phyloP scores from a whole-genome alignment of 2,888 invertebrate genomes.

The Lasioglossum calceatum region DNA sequence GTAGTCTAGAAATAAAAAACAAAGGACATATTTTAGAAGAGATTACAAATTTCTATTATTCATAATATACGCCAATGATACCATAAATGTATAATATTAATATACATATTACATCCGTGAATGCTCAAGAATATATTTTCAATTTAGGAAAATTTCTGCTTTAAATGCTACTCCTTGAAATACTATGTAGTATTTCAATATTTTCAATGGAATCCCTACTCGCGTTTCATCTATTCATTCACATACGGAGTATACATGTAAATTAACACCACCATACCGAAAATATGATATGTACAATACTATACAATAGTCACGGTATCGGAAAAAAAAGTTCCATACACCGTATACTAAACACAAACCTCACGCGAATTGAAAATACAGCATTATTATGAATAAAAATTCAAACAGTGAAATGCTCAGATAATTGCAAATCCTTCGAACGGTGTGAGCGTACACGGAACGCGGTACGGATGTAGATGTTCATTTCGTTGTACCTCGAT shows the following conservation, averaged over 20 bases:
- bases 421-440: constrained; percentile 1
- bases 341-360: neutral
- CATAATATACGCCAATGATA: neutral
- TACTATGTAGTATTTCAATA: neutral
- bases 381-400: constrained; percentile 6
- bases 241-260: neutral
- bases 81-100: constrained; percentile 4
- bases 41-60: neutral
- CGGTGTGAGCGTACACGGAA: neutral
- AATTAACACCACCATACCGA: neutral
- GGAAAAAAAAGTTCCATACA: constrained; percentile 14
- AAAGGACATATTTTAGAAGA: neutral
- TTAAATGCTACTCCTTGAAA: neutral
- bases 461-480: neutral
- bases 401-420: neutral
- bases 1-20: constrained; percentile 93
- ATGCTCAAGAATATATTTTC: neutral
- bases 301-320: neutral
- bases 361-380: constrained; percentile 1
- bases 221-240: neutral
- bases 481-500: neutral
- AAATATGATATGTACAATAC: neutral
- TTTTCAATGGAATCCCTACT: neutral
- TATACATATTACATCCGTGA: neutral
- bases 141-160: neutral